Conservation (phyloP, 2,113 vertebrate species). For the Gymnogyps californianus region DNA sequence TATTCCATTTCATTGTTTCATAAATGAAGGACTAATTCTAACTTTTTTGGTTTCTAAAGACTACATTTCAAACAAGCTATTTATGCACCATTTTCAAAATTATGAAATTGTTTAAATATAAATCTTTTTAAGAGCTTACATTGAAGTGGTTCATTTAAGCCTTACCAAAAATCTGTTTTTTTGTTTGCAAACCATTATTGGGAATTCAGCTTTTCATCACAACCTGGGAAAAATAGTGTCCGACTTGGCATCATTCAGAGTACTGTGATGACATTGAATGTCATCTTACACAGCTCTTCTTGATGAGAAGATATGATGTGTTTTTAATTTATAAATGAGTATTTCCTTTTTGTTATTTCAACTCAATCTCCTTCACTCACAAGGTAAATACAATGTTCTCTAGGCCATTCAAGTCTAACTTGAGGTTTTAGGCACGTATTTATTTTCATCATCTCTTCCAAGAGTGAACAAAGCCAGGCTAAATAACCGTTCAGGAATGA, state of each 20-base stretch:
- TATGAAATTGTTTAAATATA: background rate
- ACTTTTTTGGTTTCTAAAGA: background rate
- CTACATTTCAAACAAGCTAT: background rate
- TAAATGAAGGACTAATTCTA: background rate
- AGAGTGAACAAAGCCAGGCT: background rate
- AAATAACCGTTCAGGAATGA: background rate
- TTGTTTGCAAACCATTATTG: background rate
- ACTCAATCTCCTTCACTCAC: background rate
- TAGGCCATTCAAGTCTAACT: background rate
- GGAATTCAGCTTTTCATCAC: background rate
- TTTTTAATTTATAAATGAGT: background rate
- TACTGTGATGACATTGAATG: background rate
- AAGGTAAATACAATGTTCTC: background rate
- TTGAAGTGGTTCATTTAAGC: background rate
- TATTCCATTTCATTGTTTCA: background rate
- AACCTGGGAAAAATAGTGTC: background rate
- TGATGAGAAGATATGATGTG: background rate
- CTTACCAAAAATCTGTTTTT: background rate
- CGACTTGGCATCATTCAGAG: background rate
- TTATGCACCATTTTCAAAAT: background rate
- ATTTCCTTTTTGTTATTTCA: background rate
- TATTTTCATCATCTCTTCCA: background rate
- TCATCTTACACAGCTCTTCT: background rate
- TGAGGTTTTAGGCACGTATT: background rate
- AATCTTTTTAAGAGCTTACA: background rate